Conservation (phyloP, 2,113 vertebrate genomes). For the Pseudopipra pipra region DNA sequence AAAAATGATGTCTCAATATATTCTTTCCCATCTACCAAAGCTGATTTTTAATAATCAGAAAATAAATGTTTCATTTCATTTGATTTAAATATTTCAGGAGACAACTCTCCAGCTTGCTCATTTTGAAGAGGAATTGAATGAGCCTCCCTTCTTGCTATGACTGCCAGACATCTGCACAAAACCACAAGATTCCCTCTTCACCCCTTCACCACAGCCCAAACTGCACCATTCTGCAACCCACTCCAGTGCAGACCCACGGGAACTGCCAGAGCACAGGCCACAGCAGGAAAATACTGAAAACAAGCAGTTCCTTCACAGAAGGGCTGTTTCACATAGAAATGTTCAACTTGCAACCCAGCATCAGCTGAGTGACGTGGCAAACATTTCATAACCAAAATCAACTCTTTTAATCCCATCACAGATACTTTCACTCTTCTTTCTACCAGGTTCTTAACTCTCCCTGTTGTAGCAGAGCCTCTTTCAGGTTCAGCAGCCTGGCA, state of each 20-base stretch:
- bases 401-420: rapidly evolving
- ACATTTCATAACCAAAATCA: not conserved
- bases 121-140: not conserved
- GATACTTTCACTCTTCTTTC: not conserved
- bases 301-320: not conserved
- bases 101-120: not conserved
- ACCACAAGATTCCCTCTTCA: not conserved
- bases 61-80: not conserved
- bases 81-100: not conserved
- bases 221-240: not conserved
- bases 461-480: not conserved
- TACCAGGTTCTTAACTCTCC: not conserved
- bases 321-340: not conserved
- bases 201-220: not conserved
- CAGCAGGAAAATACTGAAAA: not conserved
- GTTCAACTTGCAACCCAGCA: not conserved
- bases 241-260: not conserved
- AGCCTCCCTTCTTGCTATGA: not conserved
- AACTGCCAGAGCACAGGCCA: not conserved
- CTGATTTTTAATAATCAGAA: not conserved
- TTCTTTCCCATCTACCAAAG: not conserved
- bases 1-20: not conserved
- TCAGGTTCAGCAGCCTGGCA: not conserved
- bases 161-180: not conserved
- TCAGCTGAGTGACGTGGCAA: not conserved